Evolutionary conservation across 2,113 vertebrate species (phyloP).

Genomic region (Tricholaema leucomelas): DNA sequence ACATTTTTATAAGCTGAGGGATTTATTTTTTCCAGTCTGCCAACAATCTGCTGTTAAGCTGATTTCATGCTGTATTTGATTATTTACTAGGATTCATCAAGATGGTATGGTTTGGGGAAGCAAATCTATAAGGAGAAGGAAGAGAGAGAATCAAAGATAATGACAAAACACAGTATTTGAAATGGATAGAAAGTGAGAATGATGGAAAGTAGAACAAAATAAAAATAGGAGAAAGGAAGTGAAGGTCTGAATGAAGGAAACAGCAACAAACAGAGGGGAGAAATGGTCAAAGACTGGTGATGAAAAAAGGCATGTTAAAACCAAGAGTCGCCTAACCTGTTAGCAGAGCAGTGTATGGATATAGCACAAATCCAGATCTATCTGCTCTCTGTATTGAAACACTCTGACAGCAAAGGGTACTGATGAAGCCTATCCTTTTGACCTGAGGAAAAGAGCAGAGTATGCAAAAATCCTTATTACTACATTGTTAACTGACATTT

Average conservation of each 20-base stretch:
- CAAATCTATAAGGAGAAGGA: background rate
- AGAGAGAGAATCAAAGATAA: background rate
- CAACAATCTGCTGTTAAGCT: background rate
- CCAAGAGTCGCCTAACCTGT: background rate
- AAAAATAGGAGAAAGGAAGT: background rate
- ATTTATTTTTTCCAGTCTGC: slow-evolving; percentile 4
- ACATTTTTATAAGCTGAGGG: background rate
- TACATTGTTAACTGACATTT: background rate
- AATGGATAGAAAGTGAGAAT: background rate
- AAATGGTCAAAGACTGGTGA: background rate
- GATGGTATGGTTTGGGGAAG: background rate
- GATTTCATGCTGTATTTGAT: background rate
- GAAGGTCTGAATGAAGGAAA: background rate
- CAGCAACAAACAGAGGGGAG: background rate
- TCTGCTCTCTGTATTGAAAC: background rate
- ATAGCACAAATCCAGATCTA: background rate
- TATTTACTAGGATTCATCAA: background rate
- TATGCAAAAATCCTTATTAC: background rate
- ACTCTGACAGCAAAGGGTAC: background rate
- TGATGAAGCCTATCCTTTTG: background rate
- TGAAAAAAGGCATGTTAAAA: background rate
- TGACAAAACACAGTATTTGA: background rate
- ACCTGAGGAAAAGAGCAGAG: background rate
- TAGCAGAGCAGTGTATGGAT: background rate
- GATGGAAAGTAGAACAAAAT: background rate